A percentile compares a stretch with the other conserved stretches of the same genome.
Conservation (phyloP, 2,888 invertebrate genomes). For the Schizaphis graminum region DNA sequence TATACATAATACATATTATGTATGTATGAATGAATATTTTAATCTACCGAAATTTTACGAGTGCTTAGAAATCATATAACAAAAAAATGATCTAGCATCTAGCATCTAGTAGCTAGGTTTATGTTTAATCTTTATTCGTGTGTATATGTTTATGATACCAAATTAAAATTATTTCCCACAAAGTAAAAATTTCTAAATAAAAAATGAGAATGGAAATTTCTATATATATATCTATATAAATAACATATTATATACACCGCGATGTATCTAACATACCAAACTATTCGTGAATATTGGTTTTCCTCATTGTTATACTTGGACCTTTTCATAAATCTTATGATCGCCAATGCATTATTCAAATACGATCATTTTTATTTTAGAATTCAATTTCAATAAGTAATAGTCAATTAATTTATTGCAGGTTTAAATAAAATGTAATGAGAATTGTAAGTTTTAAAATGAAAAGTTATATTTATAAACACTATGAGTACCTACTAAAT, state of each 20-base stretch:
- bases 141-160: not conserved
- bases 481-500: not conserved
- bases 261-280: not conserved
- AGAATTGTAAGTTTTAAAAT: not conserved
- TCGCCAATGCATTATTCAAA: conserved; percentile 31
- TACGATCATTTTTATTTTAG: not conserved
- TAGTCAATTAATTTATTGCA: not conserved
- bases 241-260: not conserved
- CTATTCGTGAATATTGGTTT: not conserved
- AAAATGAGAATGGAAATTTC: not conserved
- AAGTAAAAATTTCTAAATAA: not conserved
- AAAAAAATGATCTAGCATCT: not conserved
- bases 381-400: not conserved
- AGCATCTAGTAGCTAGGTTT: not conserved
- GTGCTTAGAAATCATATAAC: not conserved
- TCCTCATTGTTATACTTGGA: not conserved
- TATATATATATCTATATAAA: not conserved
- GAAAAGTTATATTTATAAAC: not conserved
- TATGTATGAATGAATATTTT: not conserved
- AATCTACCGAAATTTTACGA: not conserved
- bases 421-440: not conserved
- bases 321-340: not conserved
- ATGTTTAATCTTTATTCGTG: not conserved
- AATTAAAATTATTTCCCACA: not conserved
- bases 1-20: too few relatives aligned